Evolutionary conservation across 2,113 vertebrate genomes (phyloP).

Genomic region (Varanus komodoensis): DNA sequence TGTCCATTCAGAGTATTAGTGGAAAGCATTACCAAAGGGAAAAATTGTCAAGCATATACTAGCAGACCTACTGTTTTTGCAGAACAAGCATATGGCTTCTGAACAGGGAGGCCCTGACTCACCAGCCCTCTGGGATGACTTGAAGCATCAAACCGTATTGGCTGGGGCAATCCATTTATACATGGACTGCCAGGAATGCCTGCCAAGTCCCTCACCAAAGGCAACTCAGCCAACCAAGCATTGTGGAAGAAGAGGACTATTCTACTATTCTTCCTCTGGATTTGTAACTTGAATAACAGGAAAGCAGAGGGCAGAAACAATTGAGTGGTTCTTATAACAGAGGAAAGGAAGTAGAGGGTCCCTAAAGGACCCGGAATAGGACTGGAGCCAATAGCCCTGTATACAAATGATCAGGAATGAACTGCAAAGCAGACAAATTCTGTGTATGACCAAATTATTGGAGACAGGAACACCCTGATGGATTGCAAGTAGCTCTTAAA

Average conservation of each 20-base stretch:
- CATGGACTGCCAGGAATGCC: not conserved
- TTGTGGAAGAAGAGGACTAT: not conserved
- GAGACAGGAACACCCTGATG: not conserved
- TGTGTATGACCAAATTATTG: not conserved
- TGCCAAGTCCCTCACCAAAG: not conserved
- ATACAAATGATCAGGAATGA: not conserved
- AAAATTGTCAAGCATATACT: not conserved
- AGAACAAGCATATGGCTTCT: not conserved
- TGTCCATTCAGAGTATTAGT: not conserved
- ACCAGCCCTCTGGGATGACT: not conserved
- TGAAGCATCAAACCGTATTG: not conserved
- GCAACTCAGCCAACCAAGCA: not conserved
- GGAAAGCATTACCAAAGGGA: not conserved
- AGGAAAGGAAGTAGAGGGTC: not conserved
- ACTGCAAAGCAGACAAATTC: not conserved
- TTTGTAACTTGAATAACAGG: not conserved
- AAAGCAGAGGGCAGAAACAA: not conserved
- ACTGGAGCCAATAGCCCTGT: not conserved
- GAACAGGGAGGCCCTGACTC: not conserved
- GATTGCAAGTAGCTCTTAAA: not conserved
- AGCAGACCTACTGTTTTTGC: not conserved
- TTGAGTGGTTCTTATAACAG: not conserved
- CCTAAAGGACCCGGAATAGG: not conserved
- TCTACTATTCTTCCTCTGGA: not conserved
- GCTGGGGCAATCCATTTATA: not conserved